Base-by-base conservation (phyloP, 2,113 vertebrate genomes). In the Anoura caudifer region DNA sequence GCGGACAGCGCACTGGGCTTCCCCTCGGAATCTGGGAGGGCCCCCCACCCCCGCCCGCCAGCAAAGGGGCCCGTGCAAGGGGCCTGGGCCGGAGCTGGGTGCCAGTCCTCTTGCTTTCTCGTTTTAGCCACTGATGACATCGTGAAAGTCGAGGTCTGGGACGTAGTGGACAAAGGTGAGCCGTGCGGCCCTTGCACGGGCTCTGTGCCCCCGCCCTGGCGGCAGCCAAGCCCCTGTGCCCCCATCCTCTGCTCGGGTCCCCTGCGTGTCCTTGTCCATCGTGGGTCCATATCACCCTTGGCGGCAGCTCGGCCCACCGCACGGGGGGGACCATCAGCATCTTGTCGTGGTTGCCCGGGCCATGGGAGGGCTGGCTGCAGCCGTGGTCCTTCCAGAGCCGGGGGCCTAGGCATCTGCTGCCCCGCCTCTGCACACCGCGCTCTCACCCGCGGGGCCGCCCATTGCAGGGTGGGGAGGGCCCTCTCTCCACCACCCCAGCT, bases 141-240 rank as follows among this genome's bases (percentile, higher is more conserved):
- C 81, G 99, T 99, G 67, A 99, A 99, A 94, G 99, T 99, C 4
- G 99, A 99, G 98, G 99, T 99, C 94, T 99, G 99, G 99, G 99
- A 99, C 33, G 99, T 99, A 0, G 99, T 99, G 5, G 99, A 99
- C 98, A 99, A 99, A 99, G 99, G 99, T 99, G 97, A 98, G 98
- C 47, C 6, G 2, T 1, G 10, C 47, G 1, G 41, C 14, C 16
- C 31, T 52, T 0, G 13, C 59, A 4, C 1, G 2, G 15, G 4
- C 31, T 31, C n/a, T 16, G 54, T n/a, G 80, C n/a, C 15, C 7
- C 36, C 5, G 45, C 11, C 45, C 43, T 45, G 43, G 15, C 50
- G 5, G 36, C 54, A 9, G 52, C n/a, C n/a, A n/a, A 15, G 59
- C 87, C 10, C 14, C 3, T 3, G 26, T 17, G n/a, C 11, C 2